Evolutionary conservation across 2,888 invertebrate genomes (phyloP).

Genomic region (Eupithecia tripunctaria): DNA sequence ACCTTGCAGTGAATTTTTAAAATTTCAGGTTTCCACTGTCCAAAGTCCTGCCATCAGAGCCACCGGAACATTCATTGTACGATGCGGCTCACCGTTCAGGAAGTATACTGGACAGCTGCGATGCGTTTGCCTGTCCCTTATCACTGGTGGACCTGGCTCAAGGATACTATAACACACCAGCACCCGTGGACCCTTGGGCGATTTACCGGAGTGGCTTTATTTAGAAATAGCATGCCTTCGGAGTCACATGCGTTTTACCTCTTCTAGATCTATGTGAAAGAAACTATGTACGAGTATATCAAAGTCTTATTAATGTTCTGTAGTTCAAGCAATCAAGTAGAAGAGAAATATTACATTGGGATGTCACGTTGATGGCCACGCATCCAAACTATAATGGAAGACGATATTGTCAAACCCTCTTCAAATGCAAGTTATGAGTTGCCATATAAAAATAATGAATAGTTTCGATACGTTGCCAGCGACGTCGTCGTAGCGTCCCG

Average conservation of each 20-base stretch:
- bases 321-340: too few species aligned
- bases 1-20: background rate
- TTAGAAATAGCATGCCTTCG: conserved; percentile 18
- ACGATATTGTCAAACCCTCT: too few species aligned
- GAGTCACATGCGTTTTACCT: background rate
- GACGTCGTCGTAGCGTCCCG: too few species aligned
- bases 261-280: too few species aligned
- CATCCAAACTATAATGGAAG: too few species aligned
- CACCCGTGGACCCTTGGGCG: conserved; percentile 72
- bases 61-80: conserved; percentile 86
- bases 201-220: conserved; percentile 67
- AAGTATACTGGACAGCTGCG: conserved; percentile 78
- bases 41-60: conserved; percentile 86
- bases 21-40: conserved; percentile 87
- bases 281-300: too few species aligned
- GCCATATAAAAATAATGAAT: too few species aligned
- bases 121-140: conserved; percentile 86
- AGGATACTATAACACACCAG: conserved; percentile 82
- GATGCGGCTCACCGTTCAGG: conserved; percentile 85
- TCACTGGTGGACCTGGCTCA: conserved; percentile 89
- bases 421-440: too few species aligned
- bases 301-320: too few species aligned
- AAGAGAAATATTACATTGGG: too few species aligned
- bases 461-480: too few species aligned
- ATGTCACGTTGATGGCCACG: too few species aligned